A percentile compares a stretch with the other conserved stretches of the same genome.
These are phyloP conservation scores for Papilio aristodemus DNA, from an alignment of 1,140 invertebrate species.

Conservation along the genomic window DNA sequence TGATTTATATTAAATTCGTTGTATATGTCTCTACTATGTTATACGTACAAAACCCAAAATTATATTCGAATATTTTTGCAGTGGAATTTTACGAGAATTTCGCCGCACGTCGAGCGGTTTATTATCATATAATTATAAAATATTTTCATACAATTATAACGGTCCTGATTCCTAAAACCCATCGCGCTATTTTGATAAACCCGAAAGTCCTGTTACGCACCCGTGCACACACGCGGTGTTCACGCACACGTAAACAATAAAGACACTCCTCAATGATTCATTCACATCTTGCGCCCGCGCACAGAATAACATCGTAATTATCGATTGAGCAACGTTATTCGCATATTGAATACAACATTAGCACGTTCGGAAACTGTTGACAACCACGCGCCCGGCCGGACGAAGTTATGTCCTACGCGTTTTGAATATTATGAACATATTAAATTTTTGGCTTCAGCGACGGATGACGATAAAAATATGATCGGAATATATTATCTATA, in stretches of 20 bases:
- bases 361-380: slow-evolving; percentile 31
- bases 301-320: slow-evolving; percentile 33
- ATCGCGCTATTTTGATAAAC: slow-evolving; percentile 8
- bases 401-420: slow-evolving; percentile 29
- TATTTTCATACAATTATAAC: slow-evolving; percentile 22
- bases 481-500: neutral
- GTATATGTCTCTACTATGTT: too few species aligned
- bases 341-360: slow-evolving; percentile 33
- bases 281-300: slow-evolving; percentile 32
- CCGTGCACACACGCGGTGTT: neutral
- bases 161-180: slow-evolving; percentile 17
- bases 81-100: neutral
- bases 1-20: too few species aligned
- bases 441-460: slow-evolving; percentile 1
- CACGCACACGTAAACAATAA: neutral
- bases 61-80: neutral
- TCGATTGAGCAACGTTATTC: slow-evolving; percentile 30
- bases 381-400: slow-evolving; percentile 27
- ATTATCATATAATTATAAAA: slow-evolving; percentile 22
- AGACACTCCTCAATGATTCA: slow-evolving; percentile 32
- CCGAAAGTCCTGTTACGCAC: slow-evolving; percentile 29
- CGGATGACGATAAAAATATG: neutral
- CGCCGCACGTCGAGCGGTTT: neutral
- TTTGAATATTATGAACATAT: slow-evolving; percentile 22
- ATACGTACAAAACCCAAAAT: neutral